Base-by-base conservation (phyloP, 53 echinoderm and acorn worm genomes). In the Patiria pectinifera region DNA sequence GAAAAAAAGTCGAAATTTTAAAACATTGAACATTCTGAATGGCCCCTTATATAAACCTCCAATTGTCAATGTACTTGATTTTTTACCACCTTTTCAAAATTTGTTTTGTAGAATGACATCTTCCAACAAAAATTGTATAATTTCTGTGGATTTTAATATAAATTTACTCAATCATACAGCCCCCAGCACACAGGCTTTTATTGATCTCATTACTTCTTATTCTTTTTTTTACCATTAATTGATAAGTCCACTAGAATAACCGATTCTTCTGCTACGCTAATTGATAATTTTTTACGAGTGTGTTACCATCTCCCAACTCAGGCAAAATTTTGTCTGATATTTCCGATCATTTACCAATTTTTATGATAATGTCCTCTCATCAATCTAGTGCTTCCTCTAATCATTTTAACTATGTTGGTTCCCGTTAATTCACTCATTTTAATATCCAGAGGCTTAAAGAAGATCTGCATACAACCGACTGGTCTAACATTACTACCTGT, bases 311-410 rank as follows among this genome's bases (percentile, higher is more conserved):
- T 35, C 35, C 35, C 35, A 80, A 80, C 14, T 44, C 80, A 24
- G 91, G 78, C 59, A 90, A 81, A n/a, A 78, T 90, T 22, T 4
- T 80, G 13, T 79, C 81, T 25, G 90, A 90, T 80, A 90, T 90
- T 21, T 62, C 90, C n/a, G 7, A 90, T 80, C 90, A 90, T 62
- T 90, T 90, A 45, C 90, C 90, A 62, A 43, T 90, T 79, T 79
- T 60, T 11, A 24, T 25, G 26, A 59, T 59, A 62, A 62, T 62
- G 59, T 35, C 62, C 83, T 4, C 58, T 60, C 26, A 19, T 8
- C 10, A 83, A 83, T 22, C 12, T 62, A 7, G 7, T 11, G 2
- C 23, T 11, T 25, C 21, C 7, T 35, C 61, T 59, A 83, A 83
- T 22, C 18, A 21, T 6, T 11, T 0, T 23, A 83, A 83, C n/a